phyloP scores from a whole-genome alignment of 2,888 invertebrate species.

The Caradrina clavipalpis region DNA sequence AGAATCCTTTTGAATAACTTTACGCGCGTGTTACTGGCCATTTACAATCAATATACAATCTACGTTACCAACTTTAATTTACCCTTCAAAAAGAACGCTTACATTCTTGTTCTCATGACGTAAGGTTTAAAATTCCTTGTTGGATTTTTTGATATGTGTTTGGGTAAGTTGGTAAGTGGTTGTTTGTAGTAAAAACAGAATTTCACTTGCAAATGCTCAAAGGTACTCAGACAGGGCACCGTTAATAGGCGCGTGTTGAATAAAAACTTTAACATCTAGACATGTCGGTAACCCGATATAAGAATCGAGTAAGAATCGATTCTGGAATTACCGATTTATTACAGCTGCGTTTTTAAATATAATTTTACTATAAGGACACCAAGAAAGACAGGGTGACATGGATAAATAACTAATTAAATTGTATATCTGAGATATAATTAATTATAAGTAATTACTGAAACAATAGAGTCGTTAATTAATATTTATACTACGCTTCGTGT shows the following conservation, averaged over 20 bases:
- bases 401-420: too few species aligned
- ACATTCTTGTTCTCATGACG: neutral
- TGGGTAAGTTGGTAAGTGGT: constrained; percentile 43
- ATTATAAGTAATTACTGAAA: too few species aligned
- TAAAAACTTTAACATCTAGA: constrained; percentile 66
- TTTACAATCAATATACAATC: constrained; percentile 61
- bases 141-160: neutral
- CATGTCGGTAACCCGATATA: constrained; percentile 46
- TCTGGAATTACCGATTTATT: neutral
- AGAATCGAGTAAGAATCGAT: constrained; percentile 35
- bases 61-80: constrained; percentile 32
- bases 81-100: neutral
- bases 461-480: too few species aligned
- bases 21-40: constrained; percentile 61
- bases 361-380: too few species aligned
- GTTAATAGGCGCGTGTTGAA: constrained; percentile 73
- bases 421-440: too few species aligned
- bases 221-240: constrained; percentile 69
- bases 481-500: too few species aligned
- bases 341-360: neutral
- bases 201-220: constrained; percentile 77
- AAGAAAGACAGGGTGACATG: neutral
- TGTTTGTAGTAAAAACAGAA: constrained; percentile 68
- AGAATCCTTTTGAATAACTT: constrained; percentile 62
- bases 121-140: constrained; percentile 45